Base-by-base conservation (phyloP, 2,797 vertebrate species). In the Oophaga sylvatica region DNA sequence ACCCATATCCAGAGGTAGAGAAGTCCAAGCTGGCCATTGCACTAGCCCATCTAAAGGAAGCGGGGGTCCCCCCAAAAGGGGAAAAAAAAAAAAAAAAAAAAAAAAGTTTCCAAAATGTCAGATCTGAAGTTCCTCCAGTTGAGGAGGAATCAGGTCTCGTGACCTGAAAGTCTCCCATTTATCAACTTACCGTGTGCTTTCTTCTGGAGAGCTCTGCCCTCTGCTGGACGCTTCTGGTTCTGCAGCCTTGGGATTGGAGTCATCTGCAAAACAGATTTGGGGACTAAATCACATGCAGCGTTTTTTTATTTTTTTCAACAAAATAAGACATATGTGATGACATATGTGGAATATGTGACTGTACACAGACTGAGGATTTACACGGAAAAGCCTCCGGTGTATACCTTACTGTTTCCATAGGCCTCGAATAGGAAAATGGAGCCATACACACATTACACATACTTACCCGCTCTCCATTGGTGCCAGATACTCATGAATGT, bases 131-230 rank as follows among this genome's bases (percentile, higher is more conserved):
- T 17, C 31, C 31, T 31, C 67, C 67, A 35, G 29, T 6, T 1
- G 1, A 35, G 31, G 31, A 41, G 31, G 13, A 15, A 68, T 31
- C 67, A 26, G 26, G 63, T 67, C n/a, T 13, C 0, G 11, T 4
- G 31, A 19, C 68, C 31, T 41, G 16, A 71, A 17, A 22, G 12
- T 48, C 11, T 2, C 35, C 17, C 41, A 19, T 75, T 75, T 48
- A 41, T 0, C 16, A 81, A 91, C 94, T 94, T 88, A 96, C 95
- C 8, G 86, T 0, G 91, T 56, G 89, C 90, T 56, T 10, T 90
- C 81, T 88, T 93, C 86, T 90, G 90, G 56, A 90, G 45, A 86
- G 91, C 90, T 87, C 88, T 92, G 90, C 90, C 92, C 92, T 91
- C 91, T 92, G 90, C 91, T 87, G 90, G 91, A 45, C 22, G 90